Evolutionary conservation across 2,113 vertebrate genomes (phyloP).

Genomic region (Myotis brandtii): DNA sequence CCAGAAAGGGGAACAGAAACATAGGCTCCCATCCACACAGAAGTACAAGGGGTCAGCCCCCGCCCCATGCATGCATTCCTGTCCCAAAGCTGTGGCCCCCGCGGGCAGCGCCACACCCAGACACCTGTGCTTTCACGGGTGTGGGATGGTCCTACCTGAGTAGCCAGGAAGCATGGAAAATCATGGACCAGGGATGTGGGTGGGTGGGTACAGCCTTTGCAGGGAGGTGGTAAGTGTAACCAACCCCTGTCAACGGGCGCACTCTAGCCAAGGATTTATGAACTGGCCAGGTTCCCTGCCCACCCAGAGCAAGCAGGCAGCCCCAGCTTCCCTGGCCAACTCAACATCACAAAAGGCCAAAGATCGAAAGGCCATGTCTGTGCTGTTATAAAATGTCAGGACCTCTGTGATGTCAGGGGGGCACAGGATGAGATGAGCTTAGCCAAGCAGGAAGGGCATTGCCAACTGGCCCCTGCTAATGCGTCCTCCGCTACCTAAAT

Average conservation of each 20-base stretch:
- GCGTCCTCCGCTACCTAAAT: neutral
- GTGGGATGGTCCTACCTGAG: neutral
- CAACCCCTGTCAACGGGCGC: neutral
- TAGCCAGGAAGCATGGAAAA: neutral
- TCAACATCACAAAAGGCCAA: neutral
- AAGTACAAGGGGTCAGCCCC: neutral
- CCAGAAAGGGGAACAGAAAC: neutral
- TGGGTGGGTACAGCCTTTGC: neutral
- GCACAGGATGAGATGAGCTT: neutral
- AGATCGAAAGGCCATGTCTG: neutral
- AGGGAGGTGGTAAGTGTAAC: too few species aligned
- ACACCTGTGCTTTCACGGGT: neutral
- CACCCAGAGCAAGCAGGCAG: neutral
- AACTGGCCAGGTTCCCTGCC: neutral
- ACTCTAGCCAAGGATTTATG: neutral
- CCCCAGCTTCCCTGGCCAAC: neutral
- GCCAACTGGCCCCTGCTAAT: neutral
- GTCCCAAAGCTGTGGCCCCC: neutral
- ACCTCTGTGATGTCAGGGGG: slow-evolving; percentile 41
- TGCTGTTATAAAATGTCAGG: neutral
- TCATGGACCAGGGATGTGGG: neutral
- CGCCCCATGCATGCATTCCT: fast-evolving
- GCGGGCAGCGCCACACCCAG: neutral
- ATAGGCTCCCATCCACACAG: fast-evolving
- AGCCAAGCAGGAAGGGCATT: neutral